Conservation (phyloP, 1,140 invertebrate genomes). For the Drosophila parabipectinata region DNA sequence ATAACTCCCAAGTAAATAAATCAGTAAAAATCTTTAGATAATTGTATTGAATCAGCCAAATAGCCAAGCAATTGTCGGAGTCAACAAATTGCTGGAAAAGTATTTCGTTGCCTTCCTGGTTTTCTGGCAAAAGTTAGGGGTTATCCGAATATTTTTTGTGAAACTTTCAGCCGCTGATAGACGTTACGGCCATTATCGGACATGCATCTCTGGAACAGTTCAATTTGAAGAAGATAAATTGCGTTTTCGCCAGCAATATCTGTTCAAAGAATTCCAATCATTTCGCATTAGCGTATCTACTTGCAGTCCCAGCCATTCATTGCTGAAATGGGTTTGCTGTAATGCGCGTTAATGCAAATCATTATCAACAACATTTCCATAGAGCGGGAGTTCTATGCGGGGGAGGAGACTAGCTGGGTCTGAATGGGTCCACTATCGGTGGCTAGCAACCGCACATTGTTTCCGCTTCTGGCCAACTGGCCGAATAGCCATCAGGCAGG, state of each 20-base stretch:
- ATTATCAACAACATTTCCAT: conserved; percentile 76
- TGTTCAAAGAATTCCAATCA: conserved; percentile 55
- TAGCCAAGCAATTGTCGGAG: conserved; percentile 53
- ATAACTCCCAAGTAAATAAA: conserved; percentile 67
- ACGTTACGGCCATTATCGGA: conserved; percentile 38
- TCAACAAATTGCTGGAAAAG: conserved; percentile 46
- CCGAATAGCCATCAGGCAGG: conserved; percentile 10
- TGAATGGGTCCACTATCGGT: conserved; percentile 37
- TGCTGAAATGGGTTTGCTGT: conserved; percentile 35
- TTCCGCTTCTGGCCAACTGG: conserved; percentile 14
- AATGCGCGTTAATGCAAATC: conserved; percentile 74
- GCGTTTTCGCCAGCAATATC: conserved; percentile 47
- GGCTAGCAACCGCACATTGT: conserved; percentile 31
- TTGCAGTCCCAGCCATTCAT: neutral
- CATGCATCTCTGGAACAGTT: conserved; percentile 46
- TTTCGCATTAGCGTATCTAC: conserved; percentile 60
- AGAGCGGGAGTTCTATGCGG: conserved; percentile 3
- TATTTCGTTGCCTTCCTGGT: neutral
- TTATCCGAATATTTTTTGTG: conserved; percentile 18
- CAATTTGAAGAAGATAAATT: conserved; percentile 75
- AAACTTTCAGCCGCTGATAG: conserved; percentile 11
- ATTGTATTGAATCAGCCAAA: conserved; percentile 70
- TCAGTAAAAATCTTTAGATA: conserved; percentile 60
- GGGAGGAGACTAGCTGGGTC: neutral
- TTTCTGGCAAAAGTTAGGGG: neutral